Conservation (phyloP, 2,113 vertebrate genomes). For the Tringa solitaria region DNA sequence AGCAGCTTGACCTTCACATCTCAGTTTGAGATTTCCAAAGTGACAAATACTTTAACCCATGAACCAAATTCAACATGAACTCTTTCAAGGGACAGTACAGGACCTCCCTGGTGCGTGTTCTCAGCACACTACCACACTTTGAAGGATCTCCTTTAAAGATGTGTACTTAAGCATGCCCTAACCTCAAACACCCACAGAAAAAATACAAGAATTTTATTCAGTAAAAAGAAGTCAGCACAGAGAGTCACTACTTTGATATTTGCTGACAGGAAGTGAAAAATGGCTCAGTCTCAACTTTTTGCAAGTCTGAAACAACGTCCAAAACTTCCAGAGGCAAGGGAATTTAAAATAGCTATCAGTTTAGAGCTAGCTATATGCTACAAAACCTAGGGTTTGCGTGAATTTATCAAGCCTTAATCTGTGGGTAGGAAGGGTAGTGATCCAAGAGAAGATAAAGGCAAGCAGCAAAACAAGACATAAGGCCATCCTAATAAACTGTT, state of each 20-base stretch:
- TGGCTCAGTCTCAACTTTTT: constrained; percentile 20
- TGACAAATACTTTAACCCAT: background rate
- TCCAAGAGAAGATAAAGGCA: background rate
- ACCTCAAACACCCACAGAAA: constrained; percentile 2
- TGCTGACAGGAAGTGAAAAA: constrained; percentile 52
- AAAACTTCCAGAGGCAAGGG: constrained; percentile 28
- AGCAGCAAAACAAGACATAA: background rate
- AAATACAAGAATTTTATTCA: constrained; percentile 14
- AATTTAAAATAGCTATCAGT: background rate
- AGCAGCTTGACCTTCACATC: background rate
- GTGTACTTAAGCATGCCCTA: background rate
- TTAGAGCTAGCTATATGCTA: too few relatives aligned
- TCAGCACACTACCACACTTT: background rate
- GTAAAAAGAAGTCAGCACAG: background rate
- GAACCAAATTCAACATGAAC: fast-evolving
- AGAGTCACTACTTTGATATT: constrained; percentile 44
- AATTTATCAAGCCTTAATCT: background rate
- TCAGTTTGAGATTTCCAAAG: fast-evolving
- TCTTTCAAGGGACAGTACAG: fast-evolving
- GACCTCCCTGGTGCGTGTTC: background rate
- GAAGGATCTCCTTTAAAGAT: background rate
- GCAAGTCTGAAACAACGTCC: constrained; percentile 3
- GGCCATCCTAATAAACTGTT: background rate
- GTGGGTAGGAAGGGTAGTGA: background rate
- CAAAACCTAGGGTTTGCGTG: background rate